phyloP scores from a whole-genome alignment of 2,797 vertebrate species.

The Clarias pachynema region DNA sequence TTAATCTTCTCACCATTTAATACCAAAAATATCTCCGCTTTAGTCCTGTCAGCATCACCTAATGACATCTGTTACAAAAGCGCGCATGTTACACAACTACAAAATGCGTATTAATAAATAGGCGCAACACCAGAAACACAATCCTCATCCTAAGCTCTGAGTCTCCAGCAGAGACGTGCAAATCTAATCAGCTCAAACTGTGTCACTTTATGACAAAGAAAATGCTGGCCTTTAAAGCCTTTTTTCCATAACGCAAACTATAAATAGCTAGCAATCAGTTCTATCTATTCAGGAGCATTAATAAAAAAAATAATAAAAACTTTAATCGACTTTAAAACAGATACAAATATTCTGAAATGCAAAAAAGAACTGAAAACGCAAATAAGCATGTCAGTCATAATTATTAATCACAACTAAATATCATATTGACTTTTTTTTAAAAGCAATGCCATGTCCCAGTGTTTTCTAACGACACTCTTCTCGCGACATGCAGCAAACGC shows the following conservation, averaged over 20 bases:
- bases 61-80: not conserved
- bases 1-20: constrained; percentile 3
- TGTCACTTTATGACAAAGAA: constrained; percentile 66
- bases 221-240: constrained; percentile 70
- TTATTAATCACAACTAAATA: not conserved
- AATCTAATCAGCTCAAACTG: constrained; percentile 61
- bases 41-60: not conserved
- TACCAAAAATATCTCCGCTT: not conserved
- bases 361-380: not conserved
- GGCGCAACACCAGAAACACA: constrained; percentile 21
- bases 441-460: constrained; percentile 31
- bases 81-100: not conserved
- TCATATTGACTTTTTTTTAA: not conserved
- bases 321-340: constrained; percentile 44
- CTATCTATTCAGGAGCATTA: not conserved
- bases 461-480: constrained; percentile 72
- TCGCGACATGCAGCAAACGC: constrained; percentile 82
- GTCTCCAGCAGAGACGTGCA: constrained; percentile 68
- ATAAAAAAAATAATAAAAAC: constrained; percentile 3
- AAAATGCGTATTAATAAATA: constrained; percentile 6
- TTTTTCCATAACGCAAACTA: constrained; percentile 70
- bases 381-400: not conserved
- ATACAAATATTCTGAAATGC: not conserved
- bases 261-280: constrained; percentile 47
- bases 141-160: constrained; percentile 57